phyloP scores from a whole-genome alignment of 2,888 invertebrate species.

The Carpatolechia fugitivella region DNA sequence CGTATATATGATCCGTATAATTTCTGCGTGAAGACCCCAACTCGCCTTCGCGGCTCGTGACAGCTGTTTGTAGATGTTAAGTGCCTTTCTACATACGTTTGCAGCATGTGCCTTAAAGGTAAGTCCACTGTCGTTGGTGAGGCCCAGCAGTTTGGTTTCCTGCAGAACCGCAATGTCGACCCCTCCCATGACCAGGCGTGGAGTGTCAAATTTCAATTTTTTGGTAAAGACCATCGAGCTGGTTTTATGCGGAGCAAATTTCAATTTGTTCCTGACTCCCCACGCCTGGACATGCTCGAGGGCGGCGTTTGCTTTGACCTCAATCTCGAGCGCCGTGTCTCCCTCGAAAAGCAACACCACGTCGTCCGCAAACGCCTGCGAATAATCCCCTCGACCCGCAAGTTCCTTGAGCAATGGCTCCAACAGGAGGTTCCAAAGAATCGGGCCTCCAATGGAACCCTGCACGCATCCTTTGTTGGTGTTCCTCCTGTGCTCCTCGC shows the following conservation, averaged over 20 bases:
- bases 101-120: too few relatives aligned
- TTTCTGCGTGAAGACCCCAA: background rate
- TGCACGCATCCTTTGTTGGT: constrained; percentile 6
- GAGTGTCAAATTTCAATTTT: background rate
- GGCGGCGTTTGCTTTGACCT: too few relatives aligned
- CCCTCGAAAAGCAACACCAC: constrained; percentile 2
- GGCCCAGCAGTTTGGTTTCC: constrained; percentile 19
- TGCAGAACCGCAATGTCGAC: background rate
- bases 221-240: background rate
- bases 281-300: too few relatives aligned
- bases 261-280: background rate
- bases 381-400: background rate
- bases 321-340: background rate
- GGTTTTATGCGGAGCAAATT: background rate
- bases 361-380: too few relatives aligned
- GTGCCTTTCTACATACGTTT: too few relatives aligned
- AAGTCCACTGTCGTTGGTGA: background rate
- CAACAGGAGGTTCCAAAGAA: too few relatives aligned
- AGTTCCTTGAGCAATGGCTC: too few relatives aligned
- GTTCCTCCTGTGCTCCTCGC: background rate
- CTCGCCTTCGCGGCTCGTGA: too few relatives aligned
- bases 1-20: constrained; percentile 2
- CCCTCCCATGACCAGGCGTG: constrained; percentile 9
- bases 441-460: background rate
- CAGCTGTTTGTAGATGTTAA: too few relatives aligned